Percentiles rank a stretch among this genome's conserved stretches.
Conservation (phyloP, 2,888 invertebrate species). For the Punctoribates punctum region DNA sequence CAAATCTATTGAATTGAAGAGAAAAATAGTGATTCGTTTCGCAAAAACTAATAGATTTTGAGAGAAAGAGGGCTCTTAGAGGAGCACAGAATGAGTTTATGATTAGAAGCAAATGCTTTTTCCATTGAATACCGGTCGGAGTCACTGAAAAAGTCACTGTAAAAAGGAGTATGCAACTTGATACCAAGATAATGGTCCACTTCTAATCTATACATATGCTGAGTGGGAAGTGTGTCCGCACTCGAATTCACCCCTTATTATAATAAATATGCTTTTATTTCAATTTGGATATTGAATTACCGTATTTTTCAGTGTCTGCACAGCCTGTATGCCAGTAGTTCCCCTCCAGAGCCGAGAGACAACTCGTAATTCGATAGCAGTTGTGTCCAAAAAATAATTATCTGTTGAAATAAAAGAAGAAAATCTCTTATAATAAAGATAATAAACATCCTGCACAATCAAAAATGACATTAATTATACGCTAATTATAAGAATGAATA, state of each 20-base stretch:
- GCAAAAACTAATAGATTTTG: neutral
- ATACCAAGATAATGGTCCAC: conserved; percentile 26
- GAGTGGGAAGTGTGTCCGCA: neutral
- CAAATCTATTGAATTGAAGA: neutral
- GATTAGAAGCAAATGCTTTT: neutral
- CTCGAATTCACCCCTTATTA: neutral
- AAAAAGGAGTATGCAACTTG: conserved; percentile 3
- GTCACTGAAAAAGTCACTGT: neutral
- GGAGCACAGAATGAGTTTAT: neutral
- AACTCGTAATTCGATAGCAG: conserved; percentile 28
- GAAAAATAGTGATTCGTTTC: neutral
- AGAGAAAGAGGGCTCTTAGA: neutral
- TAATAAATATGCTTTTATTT: conserved; percentile 15
- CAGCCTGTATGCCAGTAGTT: neutral
- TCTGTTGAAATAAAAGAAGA: neutral
- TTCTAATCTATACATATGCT: conserved; percentile 8
- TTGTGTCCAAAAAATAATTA: neutral
- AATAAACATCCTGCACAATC: neutral
- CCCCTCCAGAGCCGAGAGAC: neutral
- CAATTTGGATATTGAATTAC: conserved; percentile 22
- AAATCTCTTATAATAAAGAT: neutral
- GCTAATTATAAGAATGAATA: neutral
- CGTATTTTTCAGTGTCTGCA: conserved; percentile 7
- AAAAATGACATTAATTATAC: neutral
- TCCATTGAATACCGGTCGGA: neutral